These are phyloP conservation scores for Callopanchax toddi DNA, from an alignment of 2,113 vertebrate genomes.

Conservation along the genomic window DNA sequence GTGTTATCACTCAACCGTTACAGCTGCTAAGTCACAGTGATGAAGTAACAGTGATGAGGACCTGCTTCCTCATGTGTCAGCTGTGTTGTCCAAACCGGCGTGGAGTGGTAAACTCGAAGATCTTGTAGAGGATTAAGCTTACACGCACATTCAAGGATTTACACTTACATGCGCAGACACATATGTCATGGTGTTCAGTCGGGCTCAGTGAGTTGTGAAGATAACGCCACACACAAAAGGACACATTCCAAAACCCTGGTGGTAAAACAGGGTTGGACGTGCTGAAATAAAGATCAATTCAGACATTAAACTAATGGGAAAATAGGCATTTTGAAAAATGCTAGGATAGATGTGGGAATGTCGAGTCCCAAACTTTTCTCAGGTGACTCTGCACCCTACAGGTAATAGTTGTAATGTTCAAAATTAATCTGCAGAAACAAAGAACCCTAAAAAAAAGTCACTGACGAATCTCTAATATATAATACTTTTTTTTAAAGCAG, in stretches of 20 bases:
- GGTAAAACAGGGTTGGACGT: background rate
- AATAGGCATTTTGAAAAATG: no score
- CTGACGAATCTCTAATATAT: no score
- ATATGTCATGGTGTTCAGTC: conserved; percentile 24
- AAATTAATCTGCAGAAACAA: no score
- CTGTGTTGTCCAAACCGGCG: conserved; percentile 33
- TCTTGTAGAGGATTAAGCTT: conserved; percentile 32
- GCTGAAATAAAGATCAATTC: background rate
- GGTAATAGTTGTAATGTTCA: no score
- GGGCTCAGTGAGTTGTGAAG: conserved; percentile 17
- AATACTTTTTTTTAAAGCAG: no score
- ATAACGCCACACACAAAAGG: conserved; percentile 5
- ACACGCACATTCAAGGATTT: conserved; percentile 8
- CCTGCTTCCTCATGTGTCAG: conserved; percentile 58
- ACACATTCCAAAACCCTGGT: background rate
- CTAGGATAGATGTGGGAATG: no score
- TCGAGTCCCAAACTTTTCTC: no score
- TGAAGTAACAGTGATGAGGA: conserved; percentile 45
- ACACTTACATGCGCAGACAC: conserved; percentile 27
- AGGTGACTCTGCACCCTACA: no score
- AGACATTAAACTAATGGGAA: background rate
- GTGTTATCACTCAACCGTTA: conserved; percentile 48
- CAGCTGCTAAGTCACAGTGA: conserved; percentile 41
- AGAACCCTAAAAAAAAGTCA: no score
- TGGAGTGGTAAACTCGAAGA: conserved; percentile 29